phyloP scores from a whole-genome alignment of 1,140 invertebrate genomes.

The Nomia melanderi region DNA sequence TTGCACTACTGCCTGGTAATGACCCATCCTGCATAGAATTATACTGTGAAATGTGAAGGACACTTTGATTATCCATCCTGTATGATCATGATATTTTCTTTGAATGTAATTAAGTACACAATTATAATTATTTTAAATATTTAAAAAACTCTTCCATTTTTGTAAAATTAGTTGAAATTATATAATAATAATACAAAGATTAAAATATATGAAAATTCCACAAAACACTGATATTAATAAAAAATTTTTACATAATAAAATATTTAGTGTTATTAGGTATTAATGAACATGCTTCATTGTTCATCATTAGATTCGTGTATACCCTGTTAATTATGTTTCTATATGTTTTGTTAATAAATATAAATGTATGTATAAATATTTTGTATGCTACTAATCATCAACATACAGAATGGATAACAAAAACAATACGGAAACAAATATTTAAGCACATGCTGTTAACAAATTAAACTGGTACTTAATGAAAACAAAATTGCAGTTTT shows the following conservation, averaged over 20 bases:
- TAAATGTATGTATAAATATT: conserved; percentile 38
- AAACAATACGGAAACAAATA: conserved; percentile 63
- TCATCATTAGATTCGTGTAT: conserved; percentile 31
- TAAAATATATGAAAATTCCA: not conserved
- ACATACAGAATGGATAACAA: conserved; percentile 79
- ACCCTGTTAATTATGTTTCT: conserved; percentile 44
- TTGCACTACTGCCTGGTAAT: conserved; percentile 68
- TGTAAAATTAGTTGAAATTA: conserved; percentile 10
- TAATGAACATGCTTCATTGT: conserved; percentile 44
- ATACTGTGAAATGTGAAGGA: conserved; percentile 79
- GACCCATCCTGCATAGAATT: conserved; percentile 82
- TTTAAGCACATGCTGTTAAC: conserved; percentile 65
- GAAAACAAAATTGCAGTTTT: conserved; percentile 37
- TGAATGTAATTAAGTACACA: conserved; percentile 11
- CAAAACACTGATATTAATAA: not conserved
- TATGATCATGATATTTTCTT: conserved; percentile 58
- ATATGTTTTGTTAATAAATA: conserved; percentile 54
- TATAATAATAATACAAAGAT: conserved; percentile 9
- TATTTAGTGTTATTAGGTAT: conserved; percentile 30
- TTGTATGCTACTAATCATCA: conserved; percentile 53
- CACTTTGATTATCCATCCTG: conserved; percentile 74
- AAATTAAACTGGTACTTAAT: conserved; percentile 33
- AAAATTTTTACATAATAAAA: not conserved
- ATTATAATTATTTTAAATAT: not conserved
- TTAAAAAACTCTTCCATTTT: not conserved